Evolutionary conservation across 2,888 invertebrate species (phyloP), one percentile per base, ranked within the genome.

Genomic region (Euproctis similis): DNA sequence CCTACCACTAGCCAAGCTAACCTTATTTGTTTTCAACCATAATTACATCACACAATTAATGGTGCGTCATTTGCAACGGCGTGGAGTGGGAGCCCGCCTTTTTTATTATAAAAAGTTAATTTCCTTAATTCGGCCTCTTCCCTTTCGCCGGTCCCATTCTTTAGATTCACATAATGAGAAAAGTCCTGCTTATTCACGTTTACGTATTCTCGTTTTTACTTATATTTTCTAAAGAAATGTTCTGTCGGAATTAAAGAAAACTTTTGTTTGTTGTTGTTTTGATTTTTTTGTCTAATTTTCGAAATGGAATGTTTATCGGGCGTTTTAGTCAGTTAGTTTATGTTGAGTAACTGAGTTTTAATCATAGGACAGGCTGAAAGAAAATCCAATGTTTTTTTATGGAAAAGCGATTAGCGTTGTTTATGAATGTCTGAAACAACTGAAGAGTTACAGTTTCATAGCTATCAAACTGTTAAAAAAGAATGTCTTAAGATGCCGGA

Each of bases 71-170:
- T 76, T 69, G 70, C 73, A 78, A 67, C 53, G 51, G 58, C 58
- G 52, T n/a, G n/a, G n/a, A 48, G 52, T 55, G 48, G 53, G 59
- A 53, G 46, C 55, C 46, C 41, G 34, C 55, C 54, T 66, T 65
- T n/a, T n/a, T 65, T 68, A 64, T 68, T 57, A 61, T 62, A 70
- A 76, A 77, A 80, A 77, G 75, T 73, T 76, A 76, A 78, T 77
- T 80, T 75, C 70, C 72, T 68, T 76, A 78, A 78, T 76, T 77
- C 71, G 62, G 58, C 56, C 57, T 60, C 64, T 62, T 61, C 53
- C 65, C 60, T 65, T 69, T 63, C 56, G 57, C 43, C 60, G 40
- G 53, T 28, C 50, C 51, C 57, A 65, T 67, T 67, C 65, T 66
- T 63, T 53, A 59, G 61, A 60, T 59, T 59, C 44, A 42, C 54